phyloP scores from a whole-genome alignment of 1,140 invertebrate genomes.

The Drosophila erecta region DNA sequence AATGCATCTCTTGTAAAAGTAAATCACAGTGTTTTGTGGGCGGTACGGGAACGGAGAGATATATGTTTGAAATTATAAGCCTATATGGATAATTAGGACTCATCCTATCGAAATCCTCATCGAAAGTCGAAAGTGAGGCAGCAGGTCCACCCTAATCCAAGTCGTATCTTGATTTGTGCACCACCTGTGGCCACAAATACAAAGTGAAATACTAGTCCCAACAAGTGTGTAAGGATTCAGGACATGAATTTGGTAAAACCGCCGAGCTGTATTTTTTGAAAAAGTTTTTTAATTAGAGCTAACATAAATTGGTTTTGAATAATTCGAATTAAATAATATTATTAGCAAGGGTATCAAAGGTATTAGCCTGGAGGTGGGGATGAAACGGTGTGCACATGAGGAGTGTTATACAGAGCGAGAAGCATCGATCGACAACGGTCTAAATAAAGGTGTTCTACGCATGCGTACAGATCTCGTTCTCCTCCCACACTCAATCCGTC shows the following conservation, averaged over 20 bases:
- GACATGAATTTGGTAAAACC: too few species aligned
- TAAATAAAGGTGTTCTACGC: constrained; percentile 24
- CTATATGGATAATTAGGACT: too few species aligned
- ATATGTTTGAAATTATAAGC: too few species aligned
- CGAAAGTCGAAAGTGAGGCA: too few species aligned
- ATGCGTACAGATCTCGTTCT: constrained; percentile 34
- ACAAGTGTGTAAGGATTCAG: not conserved
- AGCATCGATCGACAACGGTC: constrained; percentile 12
- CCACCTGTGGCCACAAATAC: constrained; percentile 40
- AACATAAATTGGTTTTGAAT: too few species aligned
- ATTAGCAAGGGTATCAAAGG: not conserved
- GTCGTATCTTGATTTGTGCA: constrained; percentile 54
- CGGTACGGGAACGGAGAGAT: not conserved
- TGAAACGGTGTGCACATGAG: constrained; percentile 1
- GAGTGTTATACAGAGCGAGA: constrained; percentile 25
- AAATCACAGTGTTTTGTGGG: not conserved
- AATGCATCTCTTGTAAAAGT: not conserved
- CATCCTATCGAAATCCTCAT: too few species aligned
- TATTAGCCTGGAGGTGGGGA: not conserved
- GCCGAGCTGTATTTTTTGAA: too few species aligned
- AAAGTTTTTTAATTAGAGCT: too few species aligned
- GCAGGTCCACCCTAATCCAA: constrained; percentile 46
- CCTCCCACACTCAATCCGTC: constrained; percentile 8
- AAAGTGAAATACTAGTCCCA: not conserved
- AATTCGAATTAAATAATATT: too few species aligned